phyloP scores from a whole-genome alignment of 1,140 invertebrate genomes.

The Hyles euphorbiae region DNA sequence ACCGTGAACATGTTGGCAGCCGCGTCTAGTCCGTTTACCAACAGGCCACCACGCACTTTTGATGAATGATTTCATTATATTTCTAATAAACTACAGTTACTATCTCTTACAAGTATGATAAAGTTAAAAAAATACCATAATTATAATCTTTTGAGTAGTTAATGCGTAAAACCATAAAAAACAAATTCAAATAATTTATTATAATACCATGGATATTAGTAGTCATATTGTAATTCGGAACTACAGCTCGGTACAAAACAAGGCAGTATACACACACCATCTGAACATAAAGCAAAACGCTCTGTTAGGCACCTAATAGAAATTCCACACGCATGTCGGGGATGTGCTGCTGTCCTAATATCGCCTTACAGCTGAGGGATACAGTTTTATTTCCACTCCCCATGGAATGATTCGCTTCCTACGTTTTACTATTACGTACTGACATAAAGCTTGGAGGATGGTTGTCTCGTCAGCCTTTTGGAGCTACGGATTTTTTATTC shows the following conservation, averaged over 20 bases:
- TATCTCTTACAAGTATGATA: no score
- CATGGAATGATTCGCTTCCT: constrained; percentile 18
- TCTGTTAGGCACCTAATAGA: constrained; percentile 44
- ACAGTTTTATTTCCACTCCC: constrained; percentile 33
- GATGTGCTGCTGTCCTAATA: constrained; percentile 39
- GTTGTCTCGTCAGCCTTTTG: not conserved
- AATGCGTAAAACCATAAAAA: not conserved
- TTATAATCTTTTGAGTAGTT: no score
- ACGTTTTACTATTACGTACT: constrained; percentile 26
- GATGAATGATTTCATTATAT: no score
- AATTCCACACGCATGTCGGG: constrained; percentile 40
- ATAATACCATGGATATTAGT: not conserved
- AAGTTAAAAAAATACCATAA: no score
- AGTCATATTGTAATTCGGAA: not conserved
- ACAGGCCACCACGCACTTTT: no score
- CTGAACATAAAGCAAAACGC: constrained; percentile 40
- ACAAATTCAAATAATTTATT: not conserved
- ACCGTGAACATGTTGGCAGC: no score
- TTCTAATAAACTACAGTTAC: no score
- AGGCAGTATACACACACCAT: constrained; percentile 8
- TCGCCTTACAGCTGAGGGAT: constrained; percentile 30
- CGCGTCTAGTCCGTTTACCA: no score
- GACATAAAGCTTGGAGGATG: constrained; percentile 1
- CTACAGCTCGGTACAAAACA: not conserved
- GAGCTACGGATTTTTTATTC: not conserved